Evolutionary conservation across 2,113 vertebrate genomes (phyloP), one percentile per base, ranked within the genome.

Genomic region (Aegithalos caudatus): DNA sequence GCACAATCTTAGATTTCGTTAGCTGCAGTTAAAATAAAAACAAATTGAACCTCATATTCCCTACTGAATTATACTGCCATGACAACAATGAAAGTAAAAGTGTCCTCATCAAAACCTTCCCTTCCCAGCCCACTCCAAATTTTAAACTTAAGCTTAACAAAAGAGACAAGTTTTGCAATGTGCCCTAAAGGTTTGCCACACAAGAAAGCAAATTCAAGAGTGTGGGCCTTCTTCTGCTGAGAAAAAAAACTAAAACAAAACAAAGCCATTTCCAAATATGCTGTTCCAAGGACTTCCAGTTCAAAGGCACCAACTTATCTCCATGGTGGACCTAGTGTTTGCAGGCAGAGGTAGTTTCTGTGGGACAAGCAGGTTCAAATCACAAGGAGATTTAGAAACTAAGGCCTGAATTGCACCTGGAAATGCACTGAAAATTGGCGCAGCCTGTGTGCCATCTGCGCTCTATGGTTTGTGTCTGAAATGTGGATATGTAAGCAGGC

Each of bases 401-500:
- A 81, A 92, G 95, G 95, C 88, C 93, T 48, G 88, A 93, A 93
- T 78, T 96, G 96, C 95, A 97, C 96, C 95, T 96, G 95, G 96
- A 97, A 97, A 95, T 88, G 94, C 94, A 93, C 69, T 64, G 93
- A 94, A 93, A 96, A 94, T 96, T 96, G 93, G 95, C 95, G 85
- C 96, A 96, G 95, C 73, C 94, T 81, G 90, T 94, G 95, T 71
- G 70, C 95, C 96, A 96, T 97, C 96, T 97, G 94, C 83, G 66
- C 80, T 96, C 95, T 88, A 93, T 88, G 96, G 95, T 96, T 96
- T 95, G 94, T 92, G 82, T 96, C 85, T 96, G 94, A 96, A 96
- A 96, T 92, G 95, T 93, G 95, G 96, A 88, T 97, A 64, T 96
- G 94, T 74, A 94, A 97, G 96, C 95, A 97, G 95, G 94, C 96